Conservation (phyloP, 2,888 invertebrate genomes). For the Oligia strigilis region DNA sequence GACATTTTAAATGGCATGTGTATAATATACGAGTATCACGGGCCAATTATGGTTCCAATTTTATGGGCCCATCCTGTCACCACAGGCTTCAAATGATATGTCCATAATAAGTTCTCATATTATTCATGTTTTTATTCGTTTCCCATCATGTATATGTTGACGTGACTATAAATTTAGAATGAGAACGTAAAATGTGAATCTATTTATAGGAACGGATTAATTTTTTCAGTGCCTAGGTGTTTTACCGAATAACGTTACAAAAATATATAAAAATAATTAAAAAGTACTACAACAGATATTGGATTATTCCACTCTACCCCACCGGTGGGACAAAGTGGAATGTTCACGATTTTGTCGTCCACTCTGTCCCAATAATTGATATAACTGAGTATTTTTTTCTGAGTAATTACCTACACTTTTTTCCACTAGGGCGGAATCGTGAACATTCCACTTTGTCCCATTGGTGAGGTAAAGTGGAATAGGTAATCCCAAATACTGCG, state of each 20-base stretch:
- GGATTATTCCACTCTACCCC: not conserved
- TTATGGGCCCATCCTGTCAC: constrained; percentile 55
- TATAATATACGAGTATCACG: constrained; percentile 35
- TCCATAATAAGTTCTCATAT: constrained; percentile 45
- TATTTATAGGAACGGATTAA: constrained; percentile 3
- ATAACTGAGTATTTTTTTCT: no score
- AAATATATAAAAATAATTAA: not conserved
- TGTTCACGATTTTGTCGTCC: not conserved
- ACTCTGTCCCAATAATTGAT: not conserved
- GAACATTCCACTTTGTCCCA: not conserved
- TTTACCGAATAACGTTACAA: not conserved
- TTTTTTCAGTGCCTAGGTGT: constrained; percentile 7
- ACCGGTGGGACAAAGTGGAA: no score
- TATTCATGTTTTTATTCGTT: constrained; percentile 48
- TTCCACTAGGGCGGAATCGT: not conserved
- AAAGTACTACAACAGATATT: not conserved
- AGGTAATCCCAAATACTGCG: not conserved
- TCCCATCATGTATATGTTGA: constrained; percentile 50
- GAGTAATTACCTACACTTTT: not conserved
- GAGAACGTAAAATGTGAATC: constrained; percentile 36
- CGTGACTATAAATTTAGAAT: constrained; percentile 49
- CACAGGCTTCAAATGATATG: constrained; percentile 43
- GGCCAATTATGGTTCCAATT: constrained; percentile 14
- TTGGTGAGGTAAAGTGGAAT: not conserved
- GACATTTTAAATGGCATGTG: constrained; percentile 36